phyloP scores from a whole-genome alignment of 2,797 vertebrate species.

The Phataginus tetradactyla region DNA sequence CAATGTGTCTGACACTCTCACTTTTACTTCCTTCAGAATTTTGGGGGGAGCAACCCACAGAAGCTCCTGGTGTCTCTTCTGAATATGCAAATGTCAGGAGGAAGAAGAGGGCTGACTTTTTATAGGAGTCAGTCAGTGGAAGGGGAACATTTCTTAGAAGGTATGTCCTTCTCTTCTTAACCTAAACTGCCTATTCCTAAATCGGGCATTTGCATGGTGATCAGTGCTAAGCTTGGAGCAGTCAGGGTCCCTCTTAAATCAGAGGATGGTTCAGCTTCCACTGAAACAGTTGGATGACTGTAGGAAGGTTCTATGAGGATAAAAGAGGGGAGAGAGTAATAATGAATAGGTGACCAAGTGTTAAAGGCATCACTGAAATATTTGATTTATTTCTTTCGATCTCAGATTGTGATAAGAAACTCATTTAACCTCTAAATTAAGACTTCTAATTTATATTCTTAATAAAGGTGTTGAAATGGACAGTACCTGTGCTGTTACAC shows the following conservation, averaged over 20 bases:
- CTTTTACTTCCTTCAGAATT: not conserved
- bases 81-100: not conserved
- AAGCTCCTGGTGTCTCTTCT: not conserved
- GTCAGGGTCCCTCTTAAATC: not conserved
- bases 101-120: not conserved
- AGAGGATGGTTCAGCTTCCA: not conserved
- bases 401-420: not conserved
- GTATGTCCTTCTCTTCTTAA: not conserved
- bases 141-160: constrained; percentile 3
- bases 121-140: not conserved
- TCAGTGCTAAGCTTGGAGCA: not conserved
- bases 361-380: not conserved
- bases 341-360: not conserved
- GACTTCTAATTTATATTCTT: not conserved
- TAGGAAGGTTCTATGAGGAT: not conserved
- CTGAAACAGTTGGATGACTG: not conserved
- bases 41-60: not conserved
- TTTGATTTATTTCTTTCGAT: not conserved
- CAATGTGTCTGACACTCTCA: not conserved
- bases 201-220: not conserved
- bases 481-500: not conserved
- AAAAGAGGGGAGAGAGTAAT: not conserved
- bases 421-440: not conserved
- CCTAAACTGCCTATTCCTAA: not conserved
- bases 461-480: not conserved